These are phyloP conservation scores for Caerostris extrusa DNA, from an alignment of 1,140 invertebrate species.

Conservation along the genomic window DNA sequence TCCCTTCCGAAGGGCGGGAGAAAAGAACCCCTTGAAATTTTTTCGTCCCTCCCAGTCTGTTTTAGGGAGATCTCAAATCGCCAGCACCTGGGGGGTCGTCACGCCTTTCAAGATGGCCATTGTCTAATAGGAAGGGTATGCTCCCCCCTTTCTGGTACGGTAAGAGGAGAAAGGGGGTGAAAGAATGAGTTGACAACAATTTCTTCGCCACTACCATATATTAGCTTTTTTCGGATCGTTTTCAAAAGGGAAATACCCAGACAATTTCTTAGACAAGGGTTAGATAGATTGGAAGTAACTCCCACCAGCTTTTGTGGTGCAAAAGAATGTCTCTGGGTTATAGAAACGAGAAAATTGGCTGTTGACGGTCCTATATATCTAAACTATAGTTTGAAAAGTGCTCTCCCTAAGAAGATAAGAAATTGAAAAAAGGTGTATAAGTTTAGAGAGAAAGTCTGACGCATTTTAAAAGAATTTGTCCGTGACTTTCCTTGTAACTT, in stretches of 20 bases:
- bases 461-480: no score
- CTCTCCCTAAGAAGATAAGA: no score
- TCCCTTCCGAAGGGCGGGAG: not conserved
- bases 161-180: not conserved
- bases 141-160: not conserved
- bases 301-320: not conserved
- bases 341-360: not conserved
- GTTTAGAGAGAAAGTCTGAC: no score
- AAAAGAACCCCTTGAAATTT: not conserved
- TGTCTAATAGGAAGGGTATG: not conserved
- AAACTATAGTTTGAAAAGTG: not conserved
- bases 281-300: not conserved
- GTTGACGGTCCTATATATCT: not conserved
- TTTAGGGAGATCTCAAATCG: not conserved
- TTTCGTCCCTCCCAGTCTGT: not conserved
- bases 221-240: not conserved
- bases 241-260: not conserved
- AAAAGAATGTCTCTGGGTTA: not conserved
- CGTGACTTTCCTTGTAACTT: no score
- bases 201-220: not conserved
- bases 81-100: slow-evolving; percentile 4
- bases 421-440: no score
- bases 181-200: not conserved
- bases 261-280: not conserved
- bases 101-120: slow-evolving; percentile 6